phyloP scores from a whole-genome alignment of 92 coral and sea anemone genomes.

The Zoanthus gigantus region DNA sequence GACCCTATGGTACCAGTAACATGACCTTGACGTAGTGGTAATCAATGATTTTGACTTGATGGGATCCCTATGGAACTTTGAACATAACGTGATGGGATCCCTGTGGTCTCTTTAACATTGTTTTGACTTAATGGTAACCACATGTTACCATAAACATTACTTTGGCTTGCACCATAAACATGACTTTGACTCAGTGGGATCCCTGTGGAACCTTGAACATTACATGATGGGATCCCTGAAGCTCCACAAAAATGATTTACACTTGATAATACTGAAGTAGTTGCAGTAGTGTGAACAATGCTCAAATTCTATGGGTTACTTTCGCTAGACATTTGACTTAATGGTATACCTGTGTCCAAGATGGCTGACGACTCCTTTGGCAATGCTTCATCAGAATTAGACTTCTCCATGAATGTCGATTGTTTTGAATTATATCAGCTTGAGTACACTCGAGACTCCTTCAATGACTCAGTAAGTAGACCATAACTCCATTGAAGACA shows the following conservation, averaged over 20 bases:
- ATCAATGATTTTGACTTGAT: constrained; percentile 8
- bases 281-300: not conserved
- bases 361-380: too few species aligned
- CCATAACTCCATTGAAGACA: too few species aligned
- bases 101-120: not conserved
- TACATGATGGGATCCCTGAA: constrained; percentile 3
- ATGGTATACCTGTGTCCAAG: not conserved
- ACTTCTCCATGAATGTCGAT: too few species aligned
- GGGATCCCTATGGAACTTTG: constrained; percentile 19
- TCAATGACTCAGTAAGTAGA: too few species aligned
- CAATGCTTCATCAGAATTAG: too few species aligned
- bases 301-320: not conserved
- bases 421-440: too few species aligned
- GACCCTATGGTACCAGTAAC: not conserved
- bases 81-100: constrained; percentile 7
- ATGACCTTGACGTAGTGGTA: constrained; percentile 1
- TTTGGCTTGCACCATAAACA: constrained; percentile 1
- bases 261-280: not conserved
- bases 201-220: not conserved
- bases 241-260: not conserved
- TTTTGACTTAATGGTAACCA: constrained; percentile 5
- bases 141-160: constrained; percentile 8
- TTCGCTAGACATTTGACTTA: not conserved
- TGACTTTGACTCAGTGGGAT: too few species aligned
- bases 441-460: too few species aligned